phyloP scores from a whole-genome alignment of 2,888 invertebrate genomes.

The Tribolium freemani region DNA sequence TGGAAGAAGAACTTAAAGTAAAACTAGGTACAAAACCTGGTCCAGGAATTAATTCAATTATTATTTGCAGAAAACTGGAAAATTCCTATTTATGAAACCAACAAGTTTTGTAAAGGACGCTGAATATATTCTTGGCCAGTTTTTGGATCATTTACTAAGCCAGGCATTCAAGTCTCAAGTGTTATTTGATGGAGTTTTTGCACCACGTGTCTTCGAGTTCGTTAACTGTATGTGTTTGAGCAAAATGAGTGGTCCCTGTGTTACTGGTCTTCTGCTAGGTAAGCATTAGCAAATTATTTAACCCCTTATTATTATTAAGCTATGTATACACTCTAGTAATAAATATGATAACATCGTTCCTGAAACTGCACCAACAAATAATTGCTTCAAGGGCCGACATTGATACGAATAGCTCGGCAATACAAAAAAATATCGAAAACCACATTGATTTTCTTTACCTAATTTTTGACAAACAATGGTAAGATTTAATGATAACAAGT shows the following conservation, averaged over 20 bases:
- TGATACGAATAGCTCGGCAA: not conserved
- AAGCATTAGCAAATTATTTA: not conserved
- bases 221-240: constrained; percentile 9
- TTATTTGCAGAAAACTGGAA: constrained; percentile 21
- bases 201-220: not conserved
- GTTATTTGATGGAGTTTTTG: constrained; percentile 1
- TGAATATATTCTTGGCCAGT: not conserved
- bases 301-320: too few relatives aligned
- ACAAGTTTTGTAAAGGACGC: not conserved
- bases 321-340: not conserved
- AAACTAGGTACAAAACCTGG: not conserved
- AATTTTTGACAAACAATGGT: constrained; percentile 14
- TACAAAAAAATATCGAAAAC: constrained; percentile 1
- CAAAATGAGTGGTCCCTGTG: not conserved
- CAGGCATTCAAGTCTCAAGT: not conserved
- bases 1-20: constrained; percentile 18
- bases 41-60: not conserved
- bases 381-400: not conserved
- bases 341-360: not conserved
- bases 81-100: constrained; percentile 1
- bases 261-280: constrained; percentile 12
- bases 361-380: not conserved
- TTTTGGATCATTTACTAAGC: not conserved
- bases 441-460: constrained; percentile 5
- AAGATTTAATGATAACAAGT: not conserved